Conservation (phyloP, 2,888 invertebrate genomes). For the Troides oblongomaculatus region DNA sequence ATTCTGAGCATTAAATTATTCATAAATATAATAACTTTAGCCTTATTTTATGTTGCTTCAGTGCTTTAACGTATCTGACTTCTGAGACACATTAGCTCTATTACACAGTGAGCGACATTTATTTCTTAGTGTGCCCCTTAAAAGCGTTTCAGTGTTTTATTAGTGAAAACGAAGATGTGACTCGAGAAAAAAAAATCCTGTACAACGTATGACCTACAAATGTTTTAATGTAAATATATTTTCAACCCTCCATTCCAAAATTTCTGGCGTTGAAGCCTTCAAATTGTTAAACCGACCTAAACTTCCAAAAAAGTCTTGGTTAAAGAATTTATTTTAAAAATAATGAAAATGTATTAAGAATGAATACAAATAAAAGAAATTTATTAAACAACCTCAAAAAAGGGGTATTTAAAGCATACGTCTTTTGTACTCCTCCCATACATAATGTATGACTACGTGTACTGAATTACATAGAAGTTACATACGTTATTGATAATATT, state of each 20-base stretch:
- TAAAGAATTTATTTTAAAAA: too few relatives aligned
- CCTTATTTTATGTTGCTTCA: not conserved
- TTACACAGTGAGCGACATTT: slow-evolving; percentile 10
- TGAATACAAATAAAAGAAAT: too few relatives aligned
- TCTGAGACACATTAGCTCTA: slow-evolving; percentile 4
- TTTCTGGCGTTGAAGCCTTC: not conserved
- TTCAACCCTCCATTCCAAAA: not conserved
- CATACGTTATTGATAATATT: too few relatives aligned
- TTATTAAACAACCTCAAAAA: too few relatives aligned
- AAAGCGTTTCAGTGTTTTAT: slow-evolving; percentile 19
- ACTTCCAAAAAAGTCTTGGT: not conserved
- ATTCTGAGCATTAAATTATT: too few relatives aligned
- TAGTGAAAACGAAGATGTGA: slow-evolving; percentile 4
- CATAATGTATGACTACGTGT: too few relatives aligned
- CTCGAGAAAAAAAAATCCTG: not conserved
- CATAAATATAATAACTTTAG: not conserved
- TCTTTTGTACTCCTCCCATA: too few relatives aligned
- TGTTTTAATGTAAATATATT: not conserved
- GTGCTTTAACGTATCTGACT: not conserved
- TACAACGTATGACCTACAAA: not conserved
- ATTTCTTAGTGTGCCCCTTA: slow-evolving; percentile 7
- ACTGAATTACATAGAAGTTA: too few relatives aligned
- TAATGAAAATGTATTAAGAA: too few relatives aligned
- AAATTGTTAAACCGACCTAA: not conserved
- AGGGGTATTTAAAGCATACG: too few relatives aligned